A percentile compares a stretch with the other conserved stretches of the same genome.
Evolutionary conservation across 2,888 invertebrate genomes (phyloP).

Genomic region (Lutraria lutraria): DNA sequence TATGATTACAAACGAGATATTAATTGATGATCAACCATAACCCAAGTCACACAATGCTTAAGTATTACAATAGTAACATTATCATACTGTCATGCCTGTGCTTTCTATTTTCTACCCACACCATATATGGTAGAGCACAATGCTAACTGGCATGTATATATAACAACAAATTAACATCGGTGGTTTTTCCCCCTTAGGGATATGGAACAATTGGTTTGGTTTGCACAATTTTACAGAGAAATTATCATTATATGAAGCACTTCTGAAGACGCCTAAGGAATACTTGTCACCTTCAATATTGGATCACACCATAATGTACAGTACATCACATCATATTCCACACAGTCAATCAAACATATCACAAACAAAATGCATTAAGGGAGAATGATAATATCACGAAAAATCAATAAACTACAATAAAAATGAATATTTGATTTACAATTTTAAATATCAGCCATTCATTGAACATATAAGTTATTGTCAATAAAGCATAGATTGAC

Average conservation of each 20-base stretch:
- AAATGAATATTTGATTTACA: conserved; percentile 7
- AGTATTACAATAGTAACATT: neutral
- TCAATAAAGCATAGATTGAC: too few species aligned
- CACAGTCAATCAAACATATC: neutral
- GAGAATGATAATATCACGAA: neutral
- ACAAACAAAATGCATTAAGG: neutral
- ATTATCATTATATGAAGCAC: neutral
- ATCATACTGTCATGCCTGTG: neutral
- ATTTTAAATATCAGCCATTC: conserved; percentile 2
- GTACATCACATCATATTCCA: neutral
- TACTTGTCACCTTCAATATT: neutral
- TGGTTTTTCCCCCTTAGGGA: neutral
- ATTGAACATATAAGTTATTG: neutral
- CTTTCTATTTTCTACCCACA: neutral
- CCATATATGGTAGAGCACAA: neutral
- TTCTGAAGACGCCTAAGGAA: neutral
- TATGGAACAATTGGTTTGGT: conserved; percentile 5
- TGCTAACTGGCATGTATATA: neutral
- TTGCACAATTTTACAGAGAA: neutral
- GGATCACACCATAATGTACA: neutral
- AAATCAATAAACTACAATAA: conserved; percentile 9
- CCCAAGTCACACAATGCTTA: neutral
- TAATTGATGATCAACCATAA: neutral
- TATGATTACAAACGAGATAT: neutral
- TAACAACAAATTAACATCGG: neutral